A percentile compares a stretch with the other conserved stretches of the same genome.
phyloP scores from a whole-genome alignment of 2,797 vertebrate species.

The Bryconaethiops microstoma region DNA sequence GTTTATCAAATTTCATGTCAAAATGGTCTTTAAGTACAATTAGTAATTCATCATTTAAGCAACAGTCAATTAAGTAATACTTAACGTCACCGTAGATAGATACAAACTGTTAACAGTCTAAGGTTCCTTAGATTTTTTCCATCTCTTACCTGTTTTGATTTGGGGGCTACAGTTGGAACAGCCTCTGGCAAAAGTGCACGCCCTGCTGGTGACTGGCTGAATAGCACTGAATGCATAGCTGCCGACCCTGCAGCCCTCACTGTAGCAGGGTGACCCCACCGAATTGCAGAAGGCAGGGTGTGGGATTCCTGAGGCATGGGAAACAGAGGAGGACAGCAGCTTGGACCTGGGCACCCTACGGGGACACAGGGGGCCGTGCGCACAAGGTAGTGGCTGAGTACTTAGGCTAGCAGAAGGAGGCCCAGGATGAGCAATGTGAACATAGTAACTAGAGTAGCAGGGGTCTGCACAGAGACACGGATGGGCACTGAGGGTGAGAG shows the following conservation, averaged over 20 bases:
- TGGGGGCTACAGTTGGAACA: conserved; percentile 86
- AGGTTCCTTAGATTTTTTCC: background rate
- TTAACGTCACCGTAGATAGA: too few species aligned
- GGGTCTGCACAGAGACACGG: conserved; percentile 79
- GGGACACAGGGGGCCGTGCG: conserved; percentile 74
- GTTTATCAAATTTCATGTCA: background rate
- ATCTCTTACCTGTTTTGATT: conserved; percentile 90
- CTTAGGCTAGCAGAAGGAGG: conserved; percentile 73
- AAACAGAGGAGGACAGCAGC: conserved; percentile 77
- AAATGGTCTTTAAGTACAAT: too few species aligned
- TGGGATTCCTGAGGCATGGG: conserved; percentile 80
- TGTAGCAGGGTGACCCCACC: conserved; percentile 82
- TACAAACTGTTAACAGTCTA: too few species aligned
- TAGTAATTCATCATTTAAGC: too few species aligned
- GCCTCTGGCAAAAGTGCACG: conserved; percentile 80
- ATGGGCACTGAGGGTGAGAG: conserved; percentile 77
- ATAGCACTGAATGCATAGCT: conserved; percentile 86
- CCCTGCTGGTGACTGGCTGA: conserved; percentile 82
- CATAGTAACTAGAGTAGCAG: conserved; percentile 82
- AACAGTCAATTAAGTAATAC: too few species aligned
- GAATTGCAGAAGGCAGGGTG: conserved; percentile 89
- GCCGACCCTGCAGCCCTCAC: conserved; percentile 80
- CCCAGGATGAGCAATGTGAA: conserved; percentile 79
- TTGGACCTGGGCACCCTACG: conserved; percentile 71
- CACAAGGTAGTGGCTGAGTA: conserved; percentile 79